Conservation (phyloP, 1,140 invertebrate species). For the Bombyx mori region DNA sequence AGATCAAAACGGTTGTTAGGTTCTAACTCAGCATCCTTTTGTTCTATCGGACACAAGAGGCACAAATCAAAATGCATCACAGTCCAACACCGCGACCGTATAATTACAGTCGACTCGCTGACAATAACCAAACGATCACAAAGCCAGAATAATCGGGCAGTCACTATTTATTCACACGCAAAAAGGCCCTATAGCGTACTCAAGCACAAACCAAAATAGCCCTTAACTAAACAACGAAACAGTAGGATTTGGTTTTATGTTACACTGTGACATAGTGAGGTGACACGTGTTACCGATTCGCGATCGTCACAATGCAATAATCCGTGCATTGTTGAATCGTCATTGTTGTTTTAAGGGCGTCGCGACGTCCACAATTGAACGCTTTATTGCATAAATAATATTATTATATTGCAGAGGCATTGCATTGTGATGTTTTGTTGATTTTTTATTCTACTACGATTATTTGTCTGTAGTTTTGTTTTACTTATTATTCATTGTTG, state of each 20-base stretch:
- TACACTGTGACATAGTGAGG: slow-evolving; percentile 28
- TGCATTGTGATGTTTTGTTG: slow-evolving; percentile 53
- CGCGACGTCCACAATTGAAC: slow-evolving; percentile 56
- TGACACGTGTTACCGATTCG: slow-evolving; percentile 44
- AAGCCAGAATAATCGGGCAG: slow-evolving; percentile 65
- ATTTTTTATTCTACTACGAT: slow-evolving; percentile 33
- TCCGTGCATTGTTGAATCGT: slow-evolving; percentile 64
- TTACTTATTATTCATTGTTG: too few species aligned
- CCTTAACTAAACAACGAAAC: too few species aligned
- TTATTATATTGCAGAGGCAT: slow-evolving; percentile 55
- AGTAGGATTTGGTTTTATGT: too few species aligned
- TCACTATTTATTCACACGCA: too few species aligned
- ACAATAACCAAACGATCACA: slow-evolving; percentile 68
- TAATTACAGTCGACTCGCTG: slow-evolving; percentile 67
- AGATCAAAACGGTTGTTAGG: too few species aligned
- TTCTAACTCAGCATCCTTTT: neutral
- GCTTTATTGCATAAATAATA: slow-evolving; percentile 71
- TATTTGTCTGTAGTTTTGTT: neutral
- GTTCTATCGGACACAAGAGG: slow-evolving; percentile 31
- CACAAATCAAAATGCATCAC: slow-evolving; percentile 32
- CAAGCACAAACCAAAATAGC: too few species aligned
- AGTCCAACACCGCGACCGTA: slow-evolving; percentile 50
- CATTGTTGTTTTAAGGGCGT: slow-evolving; percentile 70
- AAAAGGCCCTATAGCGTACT: too few species aligned
- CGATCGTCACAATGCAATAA: slow-evolving; percentile 66